Conservation (phyloP, 2,113 vertebrate species). For the Rhinogobius similis region DNA sequence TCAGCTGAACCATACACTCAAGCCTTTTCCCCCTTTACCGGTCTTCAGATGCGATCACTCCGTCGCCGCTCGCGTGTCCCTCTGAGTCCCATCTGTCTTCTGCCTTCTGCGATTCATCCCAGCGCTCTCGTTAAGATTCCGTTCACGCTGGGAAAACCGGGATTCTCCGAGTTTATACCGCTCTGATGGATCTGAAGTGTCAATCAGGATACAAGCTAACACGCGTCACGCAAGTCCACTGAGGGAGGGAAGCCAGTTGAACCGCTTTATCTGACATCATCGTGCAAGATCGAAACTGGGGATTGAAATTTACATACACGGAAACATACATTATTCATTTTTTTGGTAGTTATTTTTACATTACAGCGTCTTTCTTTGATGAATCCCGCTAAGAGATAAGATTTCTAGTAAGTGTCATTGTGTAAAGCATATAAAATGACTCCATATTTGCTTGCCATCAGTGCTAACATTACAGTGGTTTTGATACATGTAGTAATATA, state of each 20-base stretch:
- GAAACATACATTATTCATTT: background rate
- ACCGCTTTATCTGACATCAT: background rate
- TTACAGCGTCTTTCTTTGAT: background rate
- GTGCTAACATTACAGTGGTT: too few relatives aligned
- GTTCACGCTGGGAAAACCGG: conserved; percentile 29
- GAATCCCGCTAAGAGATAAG: background rate
- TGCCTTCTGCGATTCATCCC: background rate
- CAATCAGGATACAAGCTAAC: conserved; percentile 13
- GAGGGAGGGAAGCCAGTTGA: background rate
- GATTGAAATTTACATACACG: background rate
- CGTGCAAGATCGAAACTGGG: background rate
- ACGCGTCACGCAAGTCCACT: background rate
- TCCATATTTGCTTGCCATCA: too few relatives aligned
- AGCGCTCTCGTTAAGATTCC: conserved; percentile 16
- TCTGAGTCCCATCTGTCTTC: background rate
- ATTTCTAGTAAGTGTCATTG: too few relatives aligned
- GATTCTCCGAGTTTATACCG: background rate
- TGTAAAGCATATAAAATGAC: background rate
- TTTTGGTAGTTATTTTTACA: background rate
- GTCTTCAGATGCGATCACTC: background rate
- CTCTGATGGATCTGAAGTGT: conserved; percentile 3
- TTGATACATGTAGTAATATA: too few relatives aligned
- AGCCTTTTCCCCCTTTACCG: background rate
- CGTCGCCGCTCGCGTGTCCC: background rate
- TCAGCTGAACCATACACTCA: background rate